Conservation (phyloP, 2,113 vertebrate genomes). For the Oryzias woworae region DNA sequence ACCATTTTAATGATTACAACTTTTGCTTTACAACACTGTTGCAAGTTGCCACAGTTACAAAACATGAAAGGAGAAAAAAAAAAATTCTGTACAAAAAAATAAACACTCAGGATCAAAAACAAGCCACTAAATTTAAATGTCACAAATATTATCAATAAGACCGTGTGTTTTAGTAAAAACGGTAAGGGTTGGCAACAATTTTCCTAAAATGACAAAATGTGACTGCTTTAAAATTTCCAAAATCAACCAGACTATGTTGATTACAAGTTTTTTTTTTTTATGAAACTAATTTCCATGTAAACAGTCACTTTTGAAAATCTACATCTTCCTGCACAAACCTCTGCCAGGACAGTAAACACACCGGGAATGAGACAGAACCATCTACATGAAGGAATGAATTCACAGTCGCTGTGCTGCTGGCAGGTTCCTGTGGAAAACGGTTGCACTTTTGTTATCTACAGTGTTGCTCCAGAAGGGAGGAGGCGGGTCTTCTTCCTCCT, state of each 20-base stretch:
- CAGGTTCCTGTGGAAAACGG: conserved; percentile 34
- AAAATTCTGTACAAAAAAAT: conserved; percentile 63
- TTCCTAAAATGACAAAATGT: conserved; percentile 33
- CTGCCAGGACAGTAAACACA: conserved; percentile 25
- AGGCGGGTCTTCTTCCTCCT: conserved; percentile 42
- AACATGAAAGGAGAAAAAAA: conserved; percentile 52
- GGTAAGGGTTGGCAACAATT: conserved; percentile 27
- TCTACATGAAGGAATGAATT: conserved; percentile 32
- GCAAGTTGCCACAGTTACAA: conserved; percentile 57
- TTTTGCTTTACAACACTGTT: conserved; percentile 60
- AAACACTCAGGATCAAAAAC: conserved; percentile 37
- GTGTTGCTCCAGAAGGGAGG: conserved; percentile 35
- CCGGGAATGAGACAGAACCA: conserved; percentile 28
- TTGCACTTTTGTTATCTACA: too few species aligned
- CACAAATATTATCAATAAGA: conserved; percentile 55
- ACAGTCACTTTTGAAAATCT: conserved; percentile 31
- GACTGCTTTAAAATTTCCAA: conserved; percentile 59
- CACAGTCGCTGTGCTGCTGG: conserved; percentile 26
- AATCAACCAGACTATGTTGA: conserved; percentile 57
- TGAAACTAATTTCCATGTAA: conserved; percentile 32
- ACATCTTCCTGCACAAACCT: conserved; percentile 31
- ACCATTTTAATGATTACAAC: conserved; percentile 56
- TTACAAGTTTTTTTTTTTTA: conserved; percentile 33
- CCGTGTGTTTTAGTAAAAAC: conserved; percentile 56
- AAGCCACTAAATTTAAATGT: conserved; percentile 58